These are phyloP conservation scores for Lampris megalopsis DNA, from an alignment of 2,113 vertebrate genomes.

Conservation along the genomic window DNA sequence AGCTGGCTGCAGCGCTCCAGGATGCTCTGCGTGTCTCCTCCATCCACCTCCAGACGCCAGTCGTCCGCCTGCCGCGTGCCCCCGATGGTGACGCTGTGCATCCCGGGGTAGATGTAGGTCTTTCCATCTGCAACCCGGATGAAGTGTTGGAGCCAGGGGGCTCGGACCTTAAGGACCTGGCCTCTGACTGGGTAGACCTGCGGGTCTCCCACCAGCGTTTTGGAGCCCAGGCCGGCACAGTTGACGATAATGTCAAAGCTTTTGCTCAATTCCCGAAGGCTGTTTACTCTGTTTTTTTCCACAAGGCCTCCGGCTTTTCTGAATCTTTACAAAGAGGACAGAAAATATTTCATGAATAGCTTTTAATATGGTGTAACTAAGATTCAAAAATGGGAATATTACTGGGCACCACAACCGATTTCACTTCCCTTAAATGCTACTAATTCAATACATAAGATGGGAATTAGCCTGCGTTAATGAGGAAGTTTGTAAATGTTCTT, in stretches of 20 bases:
- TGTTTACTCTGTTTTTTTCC: constrained; percentile 77
- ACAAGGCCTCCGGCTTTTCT: constrained; percentile 81
- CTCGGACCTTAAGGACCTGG: constrained; percentile 88
- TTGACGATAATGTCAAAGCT: constrained; percentile 89
- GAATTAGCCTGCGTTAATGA: too few species aligned
- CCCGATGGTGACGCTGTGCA: constrained; percentile 83
- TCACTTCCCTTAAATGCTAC: too few species aligned
- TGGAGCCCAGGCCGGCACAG: constrained; percentile 89
- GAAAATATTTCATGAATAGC: background rate
- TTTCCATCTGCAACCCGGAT: constrained; percentile 84
- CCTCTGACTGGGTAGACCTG: constrained; percentile 85
- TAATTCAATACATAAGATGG: too few species aligned
- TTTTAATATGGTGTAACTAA: too few species aligned
- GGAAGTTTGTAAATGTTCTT: too few species aligned
- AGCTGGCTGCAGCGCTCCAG: constrained; percentile 85
- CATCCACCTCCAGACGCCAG: constrained; percentile 83
- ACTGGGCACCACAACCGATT: too few species aligned
- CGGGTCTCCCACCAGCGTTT: constrained; percentile 78
- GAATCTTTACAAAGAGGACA: constrained; percentile 75
- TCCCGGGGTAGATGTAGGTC: constrained; percentile 91
- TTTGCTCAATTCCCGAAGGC: constrained; percentile 83
- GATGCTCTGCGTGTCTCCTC: constrained; percentile 78
- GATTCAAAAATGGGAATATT: too few species aligned
- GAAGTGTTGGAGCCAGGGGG: constrained; percentile 94
- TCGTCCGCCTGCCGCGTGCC: constrained; percentile 86